Base-by-base conservation (phyloP, 2,888 invertebrate genomes). In the Drosophila barbarae region DNA sequence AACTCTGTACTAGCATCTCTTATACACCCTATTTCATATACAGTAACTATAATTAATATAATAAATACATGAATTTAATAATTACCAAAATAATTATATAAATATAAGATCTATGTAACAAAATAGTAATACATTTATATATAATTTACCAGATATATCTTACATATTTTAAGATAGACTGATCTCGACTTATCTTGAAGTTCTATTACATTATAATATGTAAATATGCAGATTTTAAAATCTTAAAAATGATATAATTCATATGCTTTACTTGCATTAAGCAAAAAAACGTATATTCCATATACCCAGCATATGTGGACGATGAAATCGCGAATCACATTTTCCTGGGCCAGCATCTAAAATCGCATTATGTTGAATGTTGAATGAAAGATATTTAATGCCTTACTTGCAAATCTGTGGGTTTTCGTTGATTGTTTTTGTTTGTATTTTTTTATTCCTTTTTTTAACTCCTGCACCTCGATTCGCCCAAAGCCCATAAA, bases 361-460 rank as follows among this genome's bases (percentile, higher is more conserved):
- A 30, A 58, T 66, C 49, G 73, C 76, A 78, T 78, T 73, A 76
- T 83, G 66, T 72, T 81, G 78, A 78, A 80, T 80, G 30, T 26
- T 53, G 39, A 57, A 83, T 79, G 81, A 79, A 81, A 82, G 77
- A 82, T 79, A 80, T 83, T 79, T 79, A 80, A 74, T 83, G 75
- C 75, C 61, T 80, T 72, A 71, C 72, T 76, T 78, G 71, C 76
- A 78, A 81, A 84, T 81, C 80, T 82, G 84, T 76, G 76, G 82
- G 77, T 52, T 70, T 66, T 66, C 59, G 32, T 61, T 56, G 42
- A 54, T 61, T 70, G 61, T 53, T 53, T 64, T 70, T 39, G 46
- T 34, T 49, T 30, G 38, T 49, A 18, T 47, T 34, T 28, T 47
- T 57, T 21, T 21, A 23, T 52, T 21, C 13, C 9, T 21, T 36